These are phyloP conservation scores for Phalacrocorax carbo DNA, from an alignment of 2,113 vertebrate species.

Conservation along the genomic window DNA sequence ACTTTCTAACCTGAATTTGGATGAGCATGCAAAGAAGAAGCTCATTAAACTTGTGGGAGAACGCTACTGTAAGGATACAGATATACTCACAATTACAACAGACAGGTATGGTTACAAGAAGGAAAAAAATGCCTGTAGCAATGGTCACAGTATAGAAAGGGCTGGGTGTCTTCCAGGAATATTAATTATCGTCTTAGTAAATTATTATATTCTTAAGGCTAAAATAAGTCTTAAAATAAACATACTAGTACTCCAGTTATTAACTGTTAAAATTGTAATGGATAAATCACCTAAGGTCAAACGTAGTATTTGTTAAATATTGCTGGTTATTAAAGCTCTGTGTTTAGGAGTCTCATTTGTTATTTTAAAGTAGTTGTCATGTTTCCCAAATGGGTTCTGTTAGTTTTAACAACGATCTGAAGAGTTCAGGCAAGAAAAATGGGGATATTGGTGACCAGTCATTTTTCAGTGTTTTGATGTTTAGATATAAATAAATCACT, in stretches of 20 bases:
- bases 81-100: conserved; percentile 84
- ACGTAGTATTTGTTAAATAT: background rate
- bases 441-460: background rate
- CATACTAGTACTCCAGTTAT: background rate
- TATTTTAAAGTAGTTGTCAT: background rate
- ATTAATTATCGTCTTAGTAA: background rate
- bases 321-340: background rate
- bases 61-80: conserved; percentile 82
- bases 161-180: background rate
- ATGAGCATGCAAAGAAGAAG: conserved; percentile 92
- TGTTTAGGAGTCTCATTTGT: background rate
- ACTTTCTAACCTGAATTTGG: conserved; percentile 89
- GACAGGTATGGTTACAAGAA: conserved; percentile 79
- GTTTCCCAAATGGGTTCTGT: background rate
- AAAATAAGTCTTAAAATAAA: background rate
- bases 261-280: background rate
- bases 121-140: background rate
- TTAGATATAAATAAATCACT: background rate
- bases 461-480: background rate
- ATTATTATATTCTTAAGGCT: background rate
- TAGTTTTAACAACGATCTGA: background rate
- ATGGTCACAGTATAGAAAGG: background rate
- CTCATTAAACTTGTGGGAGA: conserved; percentile 87
- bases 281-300: background rate
- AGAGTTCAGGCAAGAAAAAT: background rate